These are phyloP conservation scores for Mastomys coucha DNA, from an alignment of 2,113 vertebrate species.

Conservation along the genomic window DNA sequence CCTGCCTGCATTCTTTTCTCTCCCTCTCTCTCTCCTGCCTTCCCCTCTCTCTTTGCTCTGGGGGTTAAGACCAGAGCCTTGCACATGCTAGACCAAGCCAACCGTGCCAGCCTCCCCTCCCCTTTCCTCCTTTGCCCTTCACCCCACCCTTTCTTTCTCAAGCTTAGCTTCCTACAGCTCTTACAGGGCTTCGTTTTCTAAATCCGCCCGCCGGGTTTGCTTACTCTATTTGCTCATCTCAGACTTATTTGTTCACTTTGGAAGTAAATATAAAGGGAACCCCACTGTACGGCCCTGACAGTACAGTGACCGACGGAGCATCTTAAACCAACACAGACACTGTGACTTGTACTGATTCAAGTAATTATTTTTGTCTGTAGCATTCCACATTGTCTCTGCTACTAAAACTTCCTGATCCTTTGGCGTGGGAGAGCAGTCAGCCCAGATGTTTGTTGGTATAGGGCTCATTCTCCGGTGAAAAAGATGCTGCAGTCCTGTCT, in stretches of 20 bases:
- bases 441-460: slow-evolving; percentile 68
- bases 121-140: background rate
- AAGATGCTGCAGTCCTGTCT: slow-evolving; percentile 78
- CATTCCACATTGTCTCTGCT: slow-evolving; percentile 52
- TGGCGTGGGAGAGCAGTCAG: slow-evolving; percentile 22
- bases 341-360: slow-evolving; percentile 76
- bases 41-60: background rate
- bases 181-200: slow-evolving; percentile 62
- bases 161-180: slow-evolving; percentile 45
- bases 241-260: slow-evolving; percentile 74
- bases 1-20: background rate
- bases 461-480: slow-evolving; percentile 78
- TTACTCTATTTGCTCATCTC: slow-evolving; percentile 48
- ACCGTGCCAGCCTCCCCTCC: background rate
- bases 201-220: slow-evolving; percentile 47
- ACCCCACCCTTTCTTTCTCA: background rate
- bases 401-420: slow-evolving; percentile 58
- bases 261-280: slow-evolving; percentile 75
- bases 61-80: background rate
- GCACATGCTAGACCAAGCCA: background rate
- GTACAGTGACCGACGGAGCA: slow-evolving; percentile 69
- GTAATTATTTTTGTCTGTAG: slow-evolving; percentile 75
- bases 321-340: slow-evolving; percentile 76
- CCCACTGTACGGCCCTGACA: slow-evolving; percentile 48
- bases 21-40: no score